phyloP scores from a whole-genome alignment of 1,140 invertebrate genomes.

The Zaprionus tsacasi region DNA sequence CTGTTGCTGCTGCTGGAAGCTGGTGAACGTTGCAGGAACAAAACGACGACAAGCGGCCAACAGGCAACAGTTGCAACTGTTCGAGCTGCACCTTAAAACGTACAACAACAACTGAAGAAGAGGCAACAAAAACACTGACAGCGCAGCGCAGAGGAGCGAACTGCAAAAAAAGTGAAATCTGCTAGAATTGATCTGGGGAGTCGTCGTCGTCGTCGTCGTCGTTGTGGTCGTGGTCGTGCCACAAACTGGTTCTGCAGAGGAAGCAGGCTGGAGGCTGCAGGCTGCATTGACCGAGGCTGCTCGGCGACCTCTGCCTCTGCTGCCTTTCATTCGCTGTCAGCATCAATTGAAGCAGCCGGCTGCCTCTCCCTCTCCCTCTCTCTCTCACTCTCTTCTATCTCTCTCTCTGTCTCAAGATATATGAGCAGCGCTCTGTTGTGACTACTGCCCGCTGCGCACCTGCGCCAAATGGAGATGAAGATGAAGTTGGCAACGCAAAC shows the following conservation, averaged over 20 bases:
- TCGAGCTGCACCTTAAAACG: constrained; percentile 70
- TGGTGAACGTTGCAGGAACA: constrained; percentile 71
- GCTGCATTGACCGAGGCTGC: constrained; percentile 27
- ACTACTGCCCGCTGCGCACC: constrained; percentile 81
- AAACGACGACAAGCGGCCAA: constrained; percentile 64
- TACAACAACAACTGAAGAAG: constrained; percentile 13
- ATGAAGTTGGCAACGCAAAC: constrained; percentile 36
- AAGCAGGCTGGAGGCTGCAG: constrained; percentile 53
- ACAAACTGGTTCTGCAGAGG: constrained; percentile 74
- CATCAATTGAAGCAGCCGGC: constrained; percentile 77
- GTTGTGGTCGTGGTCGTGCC: constrained; percentile 39
- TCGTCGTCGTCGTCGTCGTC: constrained; percentile 54
- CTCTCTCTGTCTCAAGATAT: constrained; percentile 53
- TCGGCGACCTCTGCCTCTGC: constrained; percentile 36
- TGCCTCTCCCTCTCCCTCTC: neutral
- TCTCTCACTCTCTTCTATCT: neutral
- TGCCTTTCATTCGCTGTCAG: constrained; percentile 81
- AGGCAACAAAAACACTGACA: neutral
- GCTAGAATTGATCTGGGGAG: constrained; percentile 83
- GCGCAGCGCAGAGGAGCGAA: constrained; percentile 37
- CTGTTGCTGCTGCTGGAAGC: constrained; percentile 37
- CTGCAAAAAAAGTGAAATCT: constrained; percentile 76
- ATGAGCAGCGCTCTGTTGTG: constrained; percentile 77
- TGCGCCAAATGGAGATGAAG: constrained; percentile 50
- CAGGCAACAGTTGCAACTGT: constrained; percentile 76